Conservation (phyloP, 2,888 invertebrate genomes). For the Ormyrus nitidulus region DNA sequence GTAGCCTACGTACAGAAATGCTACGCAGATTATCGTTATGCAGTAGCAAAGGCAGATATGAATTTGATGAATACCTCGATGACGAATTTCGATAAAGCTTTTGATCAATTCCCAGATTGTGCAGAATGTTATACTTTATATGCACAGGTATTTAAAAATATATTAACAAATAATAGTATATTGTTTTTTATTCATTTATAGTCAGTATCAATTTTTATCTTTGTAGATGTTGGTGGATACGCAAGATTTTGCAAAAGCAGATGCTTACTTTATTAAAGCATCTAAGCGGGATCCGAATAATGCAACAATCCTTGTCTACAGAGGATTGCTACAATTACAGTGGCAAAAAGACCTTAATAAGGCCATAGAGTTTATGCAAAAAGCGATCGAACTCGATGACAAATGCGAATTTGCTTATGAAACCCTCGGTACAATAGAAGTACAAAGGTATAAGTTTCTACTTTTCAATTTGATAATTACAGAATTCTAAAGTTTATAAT, state of each 20-base stretch:
- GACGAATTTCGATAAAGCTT: constrained; percentile 84
- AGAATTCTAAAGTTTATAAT: neutral
- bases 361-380: constrained; percentile 86
- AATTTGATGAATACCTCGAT: constrained; percentile 81
- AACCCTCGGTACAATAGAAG: constrained; percentile 95
- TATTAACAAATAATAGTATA: constrained; percentile 4
- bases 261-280: constrained; percentile 88
- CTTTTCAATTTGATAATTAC: neutral
- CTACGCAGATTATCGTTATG: constrained; percentile 89
- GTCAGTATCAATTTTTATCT: constrained; percentile 3
- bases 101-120: constrained; percentile 88
- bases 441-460: constrained; percentile 79
- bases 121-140: constrained; percentile 92
- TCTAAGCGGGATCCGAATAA: constrained; percentile 89
- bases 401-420: constrained; percentile 97
- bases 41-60: constrained; percentile 80
- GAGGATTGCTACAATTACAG: constrained; percentile 88
- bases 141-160: constrained; percentile 82
- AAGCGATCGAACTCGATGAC: constrained; percentile 91
- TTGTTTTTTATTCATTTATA: neutral
- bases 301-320: constrained; percentile 91
- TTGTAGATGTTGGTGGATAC: constrained; percentile 86
- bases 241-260: constrained; percentile 89
- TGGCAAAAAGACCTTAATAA: constrained; percentile 90
- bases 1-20: constrained; percentile 93